phyloP scores from a whole-genome alignment of 2,797 vertebrate species.

The Aulostomus chinensis region DNA sequence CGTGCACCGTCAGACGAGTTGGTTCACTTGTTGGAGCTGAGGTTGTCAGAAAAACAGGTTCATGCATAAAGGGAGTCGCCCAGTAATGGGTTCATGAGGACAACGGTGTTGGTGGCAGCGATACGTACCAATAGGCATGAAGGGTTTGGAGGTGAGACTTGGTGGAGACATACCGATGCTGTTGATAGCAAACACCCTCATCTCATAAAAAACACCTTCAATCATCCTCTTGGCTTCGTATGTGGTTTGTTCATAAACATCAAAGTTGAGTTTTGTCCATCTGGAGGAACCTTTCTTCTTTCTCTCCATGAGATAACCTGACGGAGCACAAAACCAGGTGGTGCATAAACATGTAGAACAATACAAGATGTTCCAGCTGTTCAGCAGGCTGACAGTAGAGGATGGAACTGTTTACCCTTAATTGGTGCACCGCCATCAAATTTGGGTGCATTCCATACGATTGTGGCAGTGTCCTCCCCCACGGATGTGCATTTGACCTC shows the following conservation, averaged over 20 bases:
- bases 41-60: slow-evolving; percentile 27
- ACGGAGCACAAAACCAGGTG: not conserved
- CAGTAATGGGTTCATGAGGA: too few species aligned
- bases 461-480: slow-evolving; percentile 86
- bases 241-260: slow-evolving; percentile 78
- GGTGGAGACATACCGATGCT: slow-evolving; percentile 87
- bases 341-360: too few species aligned
- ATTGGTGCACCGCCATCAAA: slow-evolving; percentile 87
- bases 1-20: slow-evolving; percentile 82
- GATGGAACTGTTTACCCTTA: slow-evolving; percentile 76
- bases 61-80: too few species aligned
- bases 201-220: slow-evolving; percentile 90
- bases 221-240: slow-evolving; percentile 93
- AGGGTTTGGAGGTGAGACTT: slow-evolving; percentile 87
- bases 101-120: too few species aligned
- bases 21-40: slow-evolving; percentile 89
- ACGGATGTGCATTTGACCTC: slow-evolving; percentile 82
- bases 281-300: slow-evolving; percentile 92
- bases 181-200: slow-evolving; percentile 89
- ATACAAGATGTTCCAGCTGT: not conserved
- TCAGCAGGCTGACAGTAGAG: too few species aligned
- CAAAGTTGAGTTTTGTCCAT: slow-evolving; percentile 94
- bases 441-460: slow-evolving; percentile 85
- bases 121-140: slow-evolving; percentile 91
- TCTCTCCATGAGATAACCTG: slow-evolving; percentile 92